Percentiles rank a stretch among this genome's conserved stretches.
Evolutionary conservation across 2,888 invertebrate species (phyloP).

Genomic region (Conops quadrifasciatus): DNA sequence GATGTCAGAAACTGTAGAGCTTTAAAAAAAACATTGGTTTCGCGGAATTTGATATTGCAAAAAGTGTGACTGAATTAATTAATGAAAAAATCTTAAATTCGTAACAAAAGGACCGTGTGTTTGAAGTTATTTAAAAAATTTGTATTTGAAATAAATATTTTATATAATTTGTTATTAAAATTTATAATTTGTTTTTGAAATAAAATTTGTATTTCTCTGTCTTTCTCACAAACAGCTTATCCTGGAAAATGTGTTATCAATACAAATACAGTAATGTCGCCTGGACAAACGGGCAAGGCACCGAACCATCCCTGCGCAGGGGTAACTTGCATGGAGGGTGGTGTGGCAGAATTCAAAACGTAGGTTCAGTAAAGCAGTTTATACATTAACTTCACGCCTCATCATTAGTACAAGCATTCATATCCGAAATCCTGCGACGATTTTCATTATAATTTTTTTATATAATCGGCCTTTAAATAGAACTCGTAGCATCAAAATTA

Average conservation of each 20-base stretch:
- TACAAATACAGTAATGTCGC: slow-evolving; percentile 50
- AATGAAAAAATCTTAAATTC: too few relatives aligned
- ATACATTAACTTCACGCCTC: not conserved
- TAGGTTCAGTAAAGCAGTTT: slow-evolving; percentile 36
- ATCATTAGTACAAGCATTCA: not conserved
- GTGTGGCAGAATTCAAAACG: slow-evolving; percentile 51
- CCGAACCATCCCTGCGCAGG: slow-evolving; percentile 56
- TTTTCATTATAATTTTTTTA: too few relatives aligned
- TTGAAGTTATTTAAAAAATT: too few relatives aligned
- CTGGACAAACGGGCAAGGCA: slow-evolving; percentile 54
- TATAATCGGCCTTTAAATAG: too few relatives aligned
- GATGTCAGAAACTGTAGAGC: too few relatives aligned
- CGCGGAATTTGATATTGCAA: too few relatives aligned
- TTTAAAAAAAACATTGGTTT: too few relatives aligned
- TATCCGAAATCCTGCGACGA: too few relatives aligned
- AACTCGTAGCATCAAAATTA: too few relatives aligned
- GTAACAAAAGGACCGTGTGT: too few relatives aligned
- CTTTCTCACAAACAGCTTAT: slow-evolving; percentile 44
- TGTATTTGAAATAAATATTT: not conserved
- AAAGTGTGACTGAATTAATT: too few relatives aligned
- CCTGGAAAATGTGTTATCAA: slow-evolving; percentile 57
- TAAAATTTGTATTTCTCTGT: not conserved
- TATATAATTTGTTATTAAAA: not conserved
- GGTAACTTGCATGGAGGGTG: slow-evolving; percentile 50
- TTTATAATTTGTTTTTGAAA: not conserved